A percentile compares a stretch with the other conserved stretches of the same genome.
Evolutionary conservation across 2,888 invertebrate species (phyloP).

Genomic region (Leptinotarsa haldemani): DNA sequence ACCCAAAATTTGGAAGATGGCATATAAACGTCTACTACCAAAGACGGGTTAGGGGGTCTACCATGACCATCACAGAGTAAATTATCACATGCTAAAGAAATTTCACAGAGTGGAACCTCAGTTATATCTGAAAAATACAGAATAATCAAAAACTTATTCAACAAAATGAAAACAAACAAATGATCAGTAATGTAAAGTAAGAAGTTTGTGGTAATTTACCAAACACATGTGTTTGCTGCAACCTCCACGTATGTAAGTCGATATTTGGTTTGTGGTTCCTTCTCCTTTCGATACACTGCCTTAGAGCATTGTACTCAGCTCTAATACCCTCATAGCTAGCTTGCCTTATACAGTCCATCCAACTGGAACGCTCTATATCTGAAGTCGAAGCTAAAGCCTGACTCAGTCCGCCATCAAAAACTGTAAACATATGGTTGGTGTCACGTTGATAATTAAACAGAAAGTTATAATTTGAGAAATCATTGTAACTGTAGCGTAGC

Average conservation of each 20-base stretch:
- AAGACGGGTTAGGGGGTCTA: slow-evolving; percentile 83
- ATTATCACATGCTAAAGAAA: slow-evolving; percentile 91
- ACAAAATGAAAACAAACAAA: background rate
- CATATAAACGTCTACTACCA: slow-evolving; percentile 79
- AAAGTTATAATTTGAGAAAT: background rate
- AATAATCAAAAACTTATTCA: slow-evolving; percentile 4
- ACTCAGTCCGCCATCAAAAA: slow-evolving; percentile 84
- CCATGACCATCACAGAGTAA: slow-evolving; percentile 88
- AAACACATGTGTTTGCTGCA: slow-evolving; percentile 76
- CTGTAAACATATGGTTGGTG: slow-evolving; percentile 64
- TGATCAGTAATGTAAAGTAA: background rate
- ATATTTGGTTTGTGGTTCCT: slow-evolving; percentile 73
- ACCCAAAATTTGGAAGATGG: slow-evolving; percentile 77
- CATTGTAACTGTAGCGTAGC: background rate
- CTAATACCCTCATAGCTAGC: slow-evolving; percentile 88
- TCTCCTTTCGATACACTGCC: slow-evolving; percentile 71
- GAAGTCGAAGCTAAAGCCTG: slow-evolving; percentile 85
- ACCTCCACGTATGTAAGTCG: slow-evolving; percentile 77
- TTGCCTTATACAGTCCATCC: slow-evolving; percentile 86
- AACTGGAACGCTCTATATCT: slow-evolving; percentile 84
- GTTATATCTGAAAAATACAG: slow-evolving; percentile 74
- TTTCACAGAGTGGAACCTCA: slow-evolving; percentile 87
- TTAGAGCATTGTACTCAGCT: slow-evolving; percentile 76
- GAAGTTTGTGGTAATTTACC: slow-evolving; percentile 66
- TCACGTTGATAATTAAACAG: too few relatives aligned